Evolutionary conservation across 1,140 invertebrate species (phyloP).

Genomic region (Asbolus verrucosus): DNA sequence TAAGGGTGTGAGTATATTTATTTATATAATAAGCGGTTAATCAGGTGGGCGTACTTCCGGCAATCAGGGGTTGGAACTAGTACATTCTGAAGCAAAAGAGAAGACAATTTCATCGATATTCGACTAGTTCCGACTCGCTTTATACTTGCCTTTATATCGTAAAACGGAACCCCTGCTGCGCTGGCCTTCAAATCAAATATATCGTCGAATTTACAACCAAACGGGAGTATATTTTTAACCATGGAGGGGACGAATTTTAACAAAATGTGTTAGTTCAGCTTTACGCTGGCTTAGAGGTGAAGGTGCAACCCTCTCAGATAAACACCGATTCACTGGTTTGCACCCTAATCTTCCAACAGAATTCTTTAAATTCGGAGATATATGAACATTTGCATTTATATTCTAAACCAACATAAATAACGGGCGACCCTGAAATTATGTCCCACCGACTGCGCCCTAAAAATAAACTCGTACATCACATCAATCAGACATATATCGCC

Average conservation of each 20-base stretch:
- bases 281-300: too few relatives aligned
- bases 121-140: conserved; percentile 9
- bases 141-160: conserved; percentile 23
- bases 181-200: conserved; percentile 38
- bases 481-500: too few relatives aligned
- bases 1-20: background rate
- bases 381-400: too few relatives aligned
- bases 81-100: conserved; percentile 10
- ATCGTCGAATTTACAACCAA: conserved; percentile 26
- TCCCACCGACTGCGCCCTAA: too few relatives aligned
- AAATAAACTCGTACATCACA: too few relatives aligned
- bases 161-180: conserved; percentile 16
- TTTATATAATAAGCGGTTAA: background rate
- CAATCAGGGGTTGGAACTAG: conserved; percentile 18
- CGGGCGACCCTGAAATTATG: too few relatives aligned
- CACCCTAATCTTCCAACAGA: too few relatives aligned
- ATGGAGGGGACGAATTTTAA: conserved; percentile 8
- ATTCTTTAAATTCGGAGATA: too few relatives aligned
- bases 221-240: conserved; percentile 27
- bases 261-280: too few relatives aligned
- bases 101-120: conserved; percentile 36
- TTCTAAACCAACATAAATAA: too few relatives aligned
- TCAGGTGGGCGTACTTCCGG: conserved; percentile 6
- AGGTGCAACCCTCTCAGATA: too few relatives aligned
- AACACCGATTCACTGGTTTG: too few relatives aligned